Base-by-base conservation (phyloP, 2,113 vertebrate species). In the Sylvilagus bachmani region DNA sequence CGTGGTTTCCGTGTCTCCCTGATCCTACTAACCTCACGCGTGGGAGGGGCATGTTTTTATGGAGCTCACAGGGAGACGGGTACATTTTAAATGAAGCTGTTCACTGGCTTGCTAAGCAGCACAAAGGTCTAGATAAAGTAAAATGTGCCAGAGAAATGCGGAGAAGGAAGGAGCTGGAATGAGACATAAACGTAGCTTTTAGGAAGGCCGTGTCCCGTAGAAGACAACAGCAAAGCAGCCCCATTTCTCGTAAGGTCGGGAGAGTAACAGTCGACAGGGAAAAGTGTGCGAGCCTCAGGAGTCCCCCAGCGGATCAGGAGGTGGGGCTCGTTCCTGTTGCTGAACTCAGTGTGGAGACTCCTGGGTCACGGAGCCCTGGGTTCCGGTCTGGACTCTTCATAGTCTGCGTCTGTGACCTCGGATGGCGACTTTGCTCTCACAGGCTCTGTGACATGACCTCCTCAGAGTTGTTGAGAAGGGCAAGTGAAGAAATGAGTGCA, bases 21-120 rank as follows among this genome's bases (percentile, higher is more conserved):
- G 69, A 89, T 92, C 86, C 3, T 33, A 13, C 73, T 81, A 83
- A 90, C 82, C 89, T 38, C 22, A 0, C 67, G 70, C 79, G 81
- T 62, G 21, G 51, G 64, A 79, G 82, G 67, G 69, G 74, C 31
- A 14, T n/a, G 19, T 78, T 83, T 86, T 78, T 75, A n/a, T n/a
- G 29, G 66, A 55, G 27, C 84, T 80, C 44, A 11, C 53, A 25
- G 78, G 51, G 71, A 94, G 90, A 67, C 13, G 4, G 75, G 84
- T 58, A 55, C 49, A 71, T 49, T 86, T 89, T 91, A 94, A 94
- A 86, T 77, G 53, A 77, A 91, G 75, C 86, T 96, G 70, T 90
- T 92, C 83, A 51, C 73, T 73, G 91, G 55, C 89, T 89, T 87
- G 53, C 67, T 73, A 95, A 95, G 75, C 64, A 93, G 82, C 83